Conservation (phyloP, 2,113 vertebrate genomes). For the Struthio camelus region DNA sequence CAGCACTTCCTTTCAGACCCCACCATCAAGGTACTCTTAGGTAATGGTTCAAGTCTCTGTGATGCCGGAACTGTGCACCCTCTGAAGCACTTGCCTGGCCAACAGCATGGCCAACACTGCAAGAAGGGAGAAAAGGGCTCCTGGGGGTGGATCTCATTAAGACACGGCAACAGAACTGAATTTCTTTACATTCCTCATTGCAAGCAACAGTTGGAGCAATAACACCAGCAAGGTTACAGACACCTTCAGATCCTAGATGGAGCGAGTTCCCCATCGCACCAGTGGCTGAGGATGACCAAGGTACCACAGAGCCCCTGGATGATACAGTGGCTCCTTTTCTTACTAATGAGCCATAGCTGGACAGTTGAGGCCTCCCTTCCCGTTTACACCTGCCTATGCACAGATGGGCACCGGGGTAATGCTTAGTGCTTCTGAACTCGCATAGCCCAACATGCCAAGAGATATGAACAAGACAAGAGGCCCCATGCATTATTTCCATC, state of each 20-base stretch:
- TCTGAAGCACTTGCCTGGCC: not conserved
- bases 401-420: not conserved
- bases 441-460: not conserved
- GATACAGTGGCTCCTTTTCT: not conserved
- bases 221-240: not conserved
- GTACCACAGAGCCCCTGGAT: no score
- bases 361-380: not conserved
- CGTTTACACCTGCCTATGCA: not conserved
- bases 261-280: no score
- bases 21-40: not conserved
- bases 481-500: no score
- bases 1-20: not conserved
- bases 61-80: not conserved
- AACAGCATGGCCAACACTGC: not conserved
- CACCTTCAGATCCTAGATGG: no score
- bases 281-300: no score
- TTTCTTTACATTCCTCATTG: not conserved
- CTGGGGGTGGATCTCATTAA: no score
- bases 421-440: not conserved
- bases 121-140: no score
- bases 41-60: rapidly evolving
- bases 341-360: no score
- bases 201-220: not conserved
- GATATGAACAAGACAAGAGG: not conserved
- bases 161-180: no score